phyloP scores from a whole-genome alignment of 2,113 vertebrate genomes.

The Thalassarche chlororhynchos region DNA sequence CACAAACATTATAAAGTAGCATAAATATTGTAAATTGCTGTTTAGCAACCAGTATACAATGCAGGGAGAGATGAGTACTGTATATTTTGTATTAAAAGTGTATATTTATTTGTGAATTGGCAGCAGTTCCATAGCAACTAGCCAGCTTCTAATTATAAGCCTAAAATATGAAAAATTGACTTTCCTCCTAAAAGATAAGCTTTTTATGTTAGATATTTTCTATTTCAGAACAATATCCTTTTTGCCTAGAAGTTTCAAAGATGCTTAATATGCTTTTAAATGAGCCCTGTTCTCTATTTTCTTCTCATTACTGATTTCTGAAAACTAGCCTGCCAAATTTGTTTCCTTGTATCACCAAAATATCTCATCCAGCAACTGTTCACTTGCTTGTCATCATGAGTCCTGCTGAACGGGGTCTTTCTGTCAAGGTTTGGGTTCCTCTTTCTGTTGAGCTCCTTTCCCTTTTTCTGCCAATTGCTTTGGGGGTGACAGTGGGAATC shows the following conservation, averaged over 20 bases:
- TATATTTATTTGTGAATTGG: background rate
- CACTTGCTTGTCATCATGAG: background rate
- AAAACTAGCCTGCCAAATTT: background rate
- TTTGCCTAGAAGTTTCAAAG: background rate
- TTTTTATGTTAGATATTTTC: background rate
- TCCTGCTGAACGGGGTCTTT: background rate
- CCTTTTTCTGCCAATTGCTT: background rate
- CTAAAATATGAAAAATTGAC: background rate
- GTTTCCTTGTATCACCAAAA: background rate
- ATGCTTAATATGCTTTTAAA: background rate
- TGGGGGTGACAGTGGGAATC: background rate
- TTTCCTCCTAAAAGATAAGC: background rate
- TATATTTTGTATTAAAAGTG: background rate
- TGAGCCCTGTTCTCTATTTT: background rate
- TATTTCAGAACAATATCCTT: background rate
- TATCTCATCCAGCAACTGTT: background rate
- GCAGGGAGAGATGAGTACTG: background rate
- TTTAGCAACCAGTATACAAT: background rate
- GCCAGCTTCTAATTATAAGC: background rate
- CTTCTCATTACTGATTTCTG: background rate
- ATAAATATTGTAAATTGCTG: constrained; percentile 4
- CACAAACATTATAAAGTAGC: background rate
- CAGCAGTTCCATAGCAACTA: background rate
- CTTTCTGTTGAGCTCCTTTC: background rate
- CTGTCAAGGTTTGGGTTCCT: background rate